A percentile compares a stretch with the other conserved stretches of the same genome.
Conservation (phyloP, 2,888 invertebrate species). For the Rhamnusium bicolor region DNA sequence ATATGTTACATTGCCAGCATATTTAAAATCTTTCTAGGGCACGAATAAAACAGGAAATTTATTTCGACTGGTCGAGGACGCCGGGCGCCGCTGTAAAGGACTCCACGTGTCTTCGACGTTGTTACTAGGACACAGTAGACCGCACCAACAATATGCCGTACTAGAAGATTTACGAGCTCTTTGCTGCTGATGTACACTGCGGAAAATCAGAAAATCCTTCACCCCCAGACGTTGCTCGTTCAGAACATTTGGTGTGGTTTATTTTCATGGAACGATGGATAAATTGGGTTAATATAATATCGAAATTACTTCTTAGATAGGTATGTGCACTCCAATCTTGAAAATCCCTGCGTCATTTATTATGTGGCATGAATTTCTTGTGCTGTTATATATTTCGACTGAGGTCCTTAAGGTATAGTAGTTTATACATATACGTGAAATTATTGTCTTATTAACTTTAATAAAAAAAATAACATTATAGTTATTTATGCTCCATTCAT, state of each 20-base stretch:
- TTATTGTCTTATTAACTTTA: too few relatives aligned
- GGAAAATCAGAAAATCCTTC: slow-evolving; percentile 24
- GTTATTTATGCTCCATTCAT: too few relatives aligned
- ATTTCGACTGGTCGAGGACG: not conserved
- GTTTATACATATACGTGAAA: too few relatives aligned
- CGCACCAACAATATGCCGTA: slow-evolving; percentile 9
- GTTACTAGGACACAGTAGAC: slow-evolving; percentile 29
- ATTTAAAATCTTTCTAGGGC: not conserved
- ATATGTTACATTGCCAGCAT: not conserved
- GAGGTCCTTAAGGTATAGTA: too few relatives aligned
- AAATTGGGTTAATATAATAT: not conserved
- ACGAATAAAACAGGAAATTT: not conserved
- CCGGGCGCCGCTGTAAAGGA: not conserved
- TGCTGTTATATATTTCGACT: not conserved
- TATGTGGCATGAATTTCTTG: not conserved
- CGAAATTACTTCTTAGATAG: not conserved
- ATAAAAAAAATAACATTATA: too few relatives aligned
- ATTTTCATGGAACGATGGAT: not conserved
- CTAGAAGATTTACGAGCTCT: slow-evolving; percentile 29
- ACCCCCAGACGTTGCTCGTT: not conserved
- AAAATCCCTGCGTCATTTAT: not conserved
- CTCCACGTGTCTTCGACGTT: slow-evolving; percentile 21
- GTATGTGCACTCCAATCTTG: not conserved
- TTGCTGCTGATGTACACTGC: slow-evolving; percentile 22
- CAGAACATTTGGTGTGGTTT: not conserved